Evolutionary conservation across 2,797 vertebrate genomes (phyloP).

Genomic region (Darevskia nairensis): DNA sequence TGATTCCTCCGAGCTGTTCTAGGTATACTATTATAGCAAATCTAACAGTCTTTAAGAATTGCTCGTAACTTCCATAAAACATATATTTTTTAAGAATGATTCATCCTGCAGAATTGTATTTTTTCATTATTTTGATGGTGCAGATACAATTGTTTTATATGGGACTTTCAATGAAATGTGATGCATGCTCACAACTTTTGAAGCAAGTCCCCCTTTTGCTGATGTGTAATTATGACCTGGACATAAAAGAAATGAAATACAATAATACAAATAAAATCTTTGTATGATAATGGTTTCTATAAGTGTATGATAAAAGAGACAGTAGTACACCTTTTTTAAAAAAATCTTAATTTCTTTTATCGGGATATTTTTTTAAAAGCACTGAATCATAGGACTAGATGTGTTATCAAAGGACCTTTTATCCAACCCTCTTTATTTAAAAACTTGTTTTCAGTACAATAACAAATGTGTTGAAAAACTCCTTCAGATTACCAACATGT

Average conservation of each 20-base stretch:
- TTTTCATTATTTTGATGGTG: slow-evolving; percentile 61
- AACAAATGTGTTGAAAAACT: slow-evolving; percentile 6
- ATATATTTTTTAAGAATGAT: slow-evolving; percentile 44
- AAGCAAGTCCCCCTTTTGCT: slow-evolving; percentile 21
- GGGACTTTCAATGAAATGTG: slow-evolving; percentile 49
- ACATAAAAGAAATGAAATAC: slow-evolving; percentile 31
- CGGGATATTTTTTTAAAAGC: background rate
- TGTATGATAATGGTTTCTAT: background rate
- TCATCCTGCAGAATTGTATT: background rate
- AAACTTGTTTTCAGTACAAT: background rate
- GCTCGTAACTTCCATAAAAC: slow-evolving; percentile 53
- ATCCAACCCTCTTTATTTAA: background rate
- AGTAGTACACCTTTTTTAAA: background rate
- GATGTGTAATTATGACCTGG: background rate
- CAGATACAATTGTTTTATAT: slow-evolving; percentile 25
- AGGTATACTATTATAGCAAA: slow-evolving; percentile 42
- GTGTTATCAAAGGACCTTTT: background rate
- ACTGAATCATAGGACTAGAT: background rate
- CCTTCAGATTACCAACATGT: background rate
- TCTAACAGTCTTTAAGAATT: slow-evolving; percentile 33
- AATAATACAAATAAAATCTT: background rate
- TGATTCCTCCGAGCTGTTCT: slow-evolving; percentile 61
- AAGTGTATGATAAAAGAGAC: background rate
- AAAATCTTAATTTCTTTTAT: slow-evolving; percentile 2
- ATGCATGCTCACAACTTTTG: slow-evolving; percentile 53